Evolutionary conservation across 2,113 vertebrate species (phyloP).

Genomic region (Ardeotis arabs): DNA sequence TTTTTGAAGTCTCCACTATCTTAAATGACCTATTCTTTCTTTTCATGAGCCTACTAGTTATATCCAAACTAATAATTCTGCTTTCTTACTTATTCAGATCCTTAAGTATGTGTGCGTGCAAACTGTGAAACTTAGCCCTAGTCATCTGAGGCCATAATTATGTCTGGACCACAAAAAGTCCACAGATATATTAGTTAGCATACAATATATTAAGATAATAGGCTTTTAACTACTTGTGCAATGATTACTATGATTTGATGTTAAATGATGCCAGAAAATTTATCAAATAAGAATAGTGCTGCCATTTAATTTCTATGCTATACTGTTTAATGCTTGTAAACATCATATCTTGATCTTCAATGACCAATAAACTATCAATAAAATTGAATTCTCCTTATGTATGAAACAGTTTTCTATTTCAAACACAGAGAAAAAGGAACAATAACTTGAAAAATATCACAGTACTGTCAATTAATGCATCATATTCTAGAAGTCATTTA

Average conservation of each 20-base stretch:
- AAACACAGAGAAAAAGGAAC: background rate
- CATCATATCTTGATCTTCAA: background rate
- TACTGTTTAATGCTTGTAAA: background rate
- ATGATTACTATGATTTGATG: background rate
- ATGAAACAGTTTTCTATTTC: background rate
- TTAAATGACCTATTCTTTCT: background rate
- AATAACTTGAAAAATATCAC: background rate
- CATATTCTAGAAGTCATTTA: slow-evolving; percentile 8
- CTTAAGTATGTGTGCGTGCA: background rate
- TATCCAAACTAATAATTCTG: background rate
- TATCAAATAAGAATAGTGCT: background rate
- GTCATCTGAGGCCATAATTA: background rate
- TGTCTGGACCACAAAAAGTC: background rate
- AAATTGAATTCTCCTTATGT: background rate
- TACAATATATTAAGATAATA: background rate
- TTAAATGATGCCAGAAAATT: background rate
- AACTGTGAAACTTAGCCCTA: background rate
- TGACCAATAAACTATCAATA: background rate
- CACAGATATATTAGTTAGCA: background rate
- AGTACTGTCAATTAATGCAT: background rate
- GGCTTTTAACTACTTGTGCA: background rate
- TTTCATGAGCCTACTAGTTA: background rate
- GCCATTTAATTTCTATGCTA: background rate
- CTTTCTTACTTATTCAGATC: background rate
- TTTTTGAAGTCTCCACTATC: background rate